Percentiles rank a stretch among this genome's conserved stretches.
These are phyloP conservation scores for Bos indicus DNA, from an alignment of 2,113 vertebrate genomes.

Conservation along the genomic window DNA sequence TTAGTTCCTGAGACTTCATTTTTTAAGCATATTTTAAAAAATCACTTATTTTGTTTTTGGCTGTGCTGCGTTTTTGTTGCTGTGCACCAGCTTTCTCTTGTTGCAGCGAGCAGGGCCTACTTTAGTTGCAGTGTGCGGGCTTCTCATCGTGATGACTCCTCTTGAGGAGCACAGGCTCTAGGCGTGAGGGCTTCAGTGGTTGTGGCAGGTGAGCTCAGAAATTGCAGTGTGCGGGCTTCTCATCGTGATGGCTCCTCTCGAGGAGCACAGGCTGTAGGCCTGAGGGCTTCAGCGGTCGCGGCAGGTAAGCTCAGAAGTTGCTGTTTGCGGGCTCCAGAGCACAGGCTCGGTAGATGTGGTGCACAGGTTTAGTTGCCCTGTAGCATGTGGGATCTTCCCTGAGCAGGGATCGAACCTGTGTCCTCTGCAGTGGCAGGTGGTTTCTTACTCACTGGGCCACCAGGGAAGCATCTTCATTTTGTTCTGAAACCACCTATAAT, in stretches of 20 bases:
- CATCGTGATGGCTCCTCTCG: background rate
- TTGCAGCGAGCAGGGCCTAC: background rate
- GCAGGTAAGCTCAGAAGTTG: background rate
- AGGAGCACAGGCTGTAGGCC: background rate
- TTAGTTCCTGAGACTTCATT: background rate
- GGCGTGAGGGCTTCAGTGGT: background rate
- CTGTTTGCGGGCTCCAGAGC: background rate
- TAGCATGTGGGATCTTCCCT: background rate
- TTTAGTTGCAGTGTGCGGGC: background rate
- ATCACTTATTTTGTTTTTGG: background rate
- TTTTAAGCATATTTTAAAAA: background rate
- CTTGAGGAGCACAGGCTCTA: background rate
- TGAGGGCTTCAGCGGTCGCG: background rate
- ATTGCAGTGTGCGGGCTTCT: background rate
- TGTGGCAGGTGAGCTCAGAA: background rate
- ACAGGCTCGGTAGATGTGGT: background rate
- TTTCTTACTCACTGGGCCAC: background rate
- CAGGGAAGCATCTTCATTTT: background rate
- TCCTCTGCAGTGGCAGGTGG: background rate
- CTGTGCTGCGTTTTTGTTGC: background rate
- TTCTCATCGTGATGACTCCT: background rate
- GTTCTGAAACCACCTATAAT: background rate
- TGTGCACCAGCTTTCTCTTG: background rate
- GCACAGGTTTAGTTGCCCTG: background rate
- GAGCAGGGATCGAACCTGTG: background rate